Evolutionary conservation across 2,888 invertebrate species (phyloP), one percentile per base, ranked within the genome.

Genomic region (Drosophila borborema): DNA sequence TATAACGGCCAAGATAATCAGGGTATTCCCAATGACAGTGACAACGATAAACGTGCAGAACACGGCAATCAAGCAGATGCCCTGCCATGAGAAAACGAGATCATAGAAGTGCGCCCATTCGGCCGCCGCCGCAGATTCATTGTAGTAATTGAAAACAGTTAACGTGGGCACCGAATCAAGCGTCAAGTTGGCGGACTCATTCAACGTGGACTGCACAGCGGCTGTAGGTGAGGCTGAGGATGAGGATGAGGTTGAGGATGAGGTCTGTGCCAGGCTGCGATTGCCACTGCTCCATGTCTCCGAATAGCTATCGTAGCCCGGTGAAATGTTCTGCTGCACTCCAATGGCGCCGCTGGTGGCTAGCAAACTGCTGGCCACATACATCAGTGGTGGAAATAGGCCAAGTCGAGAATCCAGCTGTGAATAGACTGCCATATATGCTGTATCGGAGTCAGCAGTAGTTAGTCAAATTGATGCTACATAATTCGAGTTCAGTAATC

Each of bases 1-100:
- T 82, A 97, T 95, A 58, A 98, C 98, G 9, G 98, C 97, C 23
- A 96, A 94, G 80, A 98, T 98, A 64, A 98, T 98, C 86, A 98
- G 94, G 5, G 97, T 96, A 93, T 98, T 98, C 62, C 98, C 98
- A 66, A 97, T 95, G 77, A 96, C 95, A 45, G 96, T 96, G 77
- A 96, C 95, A 45, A 96, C 95, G 86, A 96, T 96, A 53, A 96
- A 94, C 51, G 95, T 92, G 90, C 95, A 95, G 73, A 96, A 93
- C 68, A 96, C 93, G 54, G 94, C 94, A 71, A 95, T 95, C 70
- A 96, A 94, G 82, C 95, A 94, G 46, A 95, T 94, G 89, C 95
- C 95, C 67, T 92, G 92, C 93, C 93, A 93, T 60, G 89, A 92
- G 34, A 92, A 67, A 46, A 91, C 77, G 65, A 92, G 85, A 84